Conservation (phyloP, 2,888 invertebrate genomes). For the Merodon equestris region DNA sequence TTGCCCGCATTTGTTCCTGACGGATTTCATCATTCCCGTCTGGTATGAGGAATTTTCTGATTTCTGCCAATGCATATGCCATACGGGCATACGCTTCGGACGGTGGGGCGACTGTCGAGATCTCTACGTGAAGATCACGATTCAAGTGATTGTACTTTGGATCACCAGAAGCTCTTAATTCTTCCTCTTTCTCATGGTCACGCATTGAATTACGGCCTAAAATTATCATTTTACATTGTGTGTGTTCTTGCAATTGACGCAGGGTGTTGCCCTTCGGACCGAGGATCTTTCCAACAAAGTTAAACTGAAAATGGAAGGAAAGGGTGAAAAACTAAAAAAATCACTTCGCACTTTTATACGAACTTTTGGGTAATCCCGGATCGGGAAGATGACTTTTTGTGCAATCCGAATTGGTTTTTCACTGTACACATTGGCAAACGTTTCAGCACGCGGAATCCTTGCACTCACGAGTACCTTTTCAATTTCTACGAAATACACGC, state of each 20-base stretch:
- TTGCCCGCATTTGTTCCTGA: slow-evolving; percentile 76
- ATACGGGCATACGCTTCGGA: slow-evolving; percentile 93
- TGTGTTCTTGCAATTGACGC: slow-evolving; percentile 94
- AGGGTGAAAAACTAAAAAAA: too few species aligned
- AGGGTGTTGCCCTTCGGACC: slow-evolving; percentile 96
- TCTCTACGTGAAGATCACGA: slow-evolving; percentile 94
- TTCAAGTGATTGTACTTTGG: slow-evolving; percentile 94
- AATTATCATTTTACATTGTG: slow-evolving; percentile 97
- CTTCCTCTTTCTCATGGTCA: slow-evolving; percentile 96
- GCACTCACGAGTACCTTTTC: slow-evolving; percentile 91
- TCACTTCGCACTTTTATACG: too few species aligned
- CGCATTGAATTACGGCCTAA: slow-evolving; percentile 96
- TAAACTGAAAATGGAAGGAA: slow-evolving; percentile 84
- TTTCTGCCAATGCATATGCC: slow-evolving; percentile 89
- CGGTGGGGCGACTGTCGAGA: slow-evolving; percentile 93
- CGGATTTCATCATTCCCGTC: slow-evolving; percentile 80
- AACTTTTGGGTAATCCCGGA: slow-evolving; percentile 76
- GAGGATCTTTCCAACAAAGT: slow-evolving; percentile 95
- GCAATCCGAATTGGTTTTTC: slow-evolving; percentile 77
- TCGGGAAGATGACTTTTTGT: slow-evolving; percentile 77
- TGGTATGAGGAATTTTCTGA: slow-evolving; percentile 89
- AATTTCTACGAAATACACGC: slow-evolving; percentile 75
- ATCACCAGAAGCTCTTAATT: slow-evolving; percentile 91
- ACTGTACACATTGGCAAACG: slow-evolving; percentile 77
- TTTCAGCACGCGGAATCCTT: slow-evolving; percentile 79